Evolutionary conservation across 2,888 invertebrate species (phyloP), one percentile per base, ranked within the genome.

Genomic region (Hirudinaria manillensis): DNA sequence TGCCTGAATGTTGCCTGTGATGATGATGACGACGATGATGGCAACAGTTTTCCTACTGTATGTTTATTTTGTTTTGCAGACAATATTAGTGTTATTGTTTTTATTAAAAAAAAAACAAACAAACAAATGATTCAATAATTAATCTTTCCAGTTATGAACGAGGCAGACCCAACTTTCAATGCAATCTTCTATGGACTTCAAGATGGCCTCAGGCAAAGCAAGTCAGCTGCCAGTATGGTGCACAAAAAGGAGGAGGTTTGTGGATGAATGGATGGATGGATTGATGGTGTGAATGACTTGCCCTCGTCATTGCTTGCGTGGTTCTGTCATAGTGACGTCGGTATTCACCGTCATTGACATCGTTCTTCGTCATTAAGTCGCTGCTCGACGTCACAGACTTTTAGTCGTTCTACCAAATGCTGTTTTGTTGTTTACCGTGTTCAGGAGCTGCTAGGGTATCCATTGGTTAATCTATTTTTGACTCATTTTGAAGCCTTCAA

Each of bases 111-210:
- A n/a, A n/a, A n/a, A n/a, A n/a, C n/a, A n/a, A n/a, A n/a, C n/a
- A n/a, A n/a, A n/a, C n/a, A n/a, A n/a, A n/a, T n/a, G n/a, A n/a
- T n/a, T n/a, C n/a, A 7, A 61, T 16, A 24, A 61, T 61, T 61
- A 29, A 61, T 29, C 21, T 16, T 16, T 36, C 3, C 70, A 56
- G 45, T 32, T 36, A 73, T 73, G 73, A 36, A 73, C 10, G 65
- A 55, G 45, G 45, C 45, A 19, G 73, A 73, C 65, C 29, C 32
- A 16, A 73, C 73, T 2, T 73, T 65, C 38, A 29, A 55, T 4
- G 38, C 73, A 2, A 73, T 73, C n/a, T 73, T 65, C 65, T 61
- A 65, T 38, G 56, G 73, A 34, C 65, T 73, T n/a, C 73, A 73
- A 16, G 65, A 73, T 34, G 61, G 61, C 24, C 65, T 73, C 34